Evolutionary conservation across 2,113 vertebrate species (phyloP).

Genomic region (Ceyx melanurus): DNA sequence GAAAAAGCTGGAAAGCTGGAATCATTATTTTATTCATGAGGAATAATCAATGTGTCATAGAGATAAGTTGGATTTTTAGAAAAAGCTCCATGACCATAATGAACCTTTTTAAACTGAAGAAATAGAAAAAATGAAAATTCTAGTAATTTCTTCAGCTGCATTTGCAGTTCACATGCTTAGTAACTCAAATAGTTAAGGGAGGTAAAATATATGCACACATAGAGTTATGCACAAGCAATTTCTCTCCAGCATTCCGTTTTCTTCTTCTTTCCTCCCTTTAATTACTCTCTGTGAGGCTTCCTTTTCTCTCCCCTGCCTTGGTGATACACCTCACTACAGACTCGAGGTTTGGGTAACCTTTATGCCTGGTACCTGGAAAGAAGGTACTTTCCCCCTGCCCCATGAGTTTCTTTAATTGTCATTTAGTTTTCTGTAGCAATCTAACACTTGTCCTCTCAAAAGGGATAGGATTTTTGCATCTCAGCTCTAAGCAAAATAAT

Average conservation of each 20-base stretch:
- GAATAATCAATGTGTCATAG: slow-evolving; percentile 52
- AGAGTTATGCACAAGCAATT: neutral
- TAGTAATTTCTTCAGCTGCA: neutral
- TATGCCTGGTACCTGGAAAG: neutral
- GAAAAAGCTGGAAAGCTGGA: slow-evolving; percentile 21
- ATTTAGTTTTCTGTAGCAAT: neutral
- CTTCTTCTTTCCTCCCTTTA: neutral
- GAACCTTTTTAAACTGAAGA: neutral
- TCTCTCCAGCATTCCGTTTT: neutral
- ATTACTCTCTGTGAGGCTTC: neutral
- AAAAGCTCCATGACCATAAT: neutral
- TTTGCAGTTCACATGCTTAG: neutral
- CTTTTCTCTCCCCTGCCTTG: neutral
- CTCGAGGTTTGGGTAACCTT: neutral
- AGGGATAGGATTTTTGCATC: neutral
- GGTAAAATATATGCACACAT: neutral
- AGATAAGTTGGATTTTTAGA: slow-evolving; percentile 36
- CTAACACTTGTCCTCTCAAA: neutral
- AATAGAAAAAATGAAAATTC: neutral
- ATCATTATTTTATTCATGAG: slow-evolving; percentile 63
- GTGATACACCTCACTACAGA: neutral
- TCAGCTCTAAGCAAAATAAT: neutral
- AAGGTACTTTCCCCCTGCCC: neutral
- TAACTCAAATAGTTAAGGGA: neutral
- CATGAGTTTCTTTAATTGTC: neutral